Evolutionary conservation across 2,888 invertebrate genomes (phyloP), one percentile per base, ranked within the genome.

Genomic region (Epirrhoe alternata): DNA sequence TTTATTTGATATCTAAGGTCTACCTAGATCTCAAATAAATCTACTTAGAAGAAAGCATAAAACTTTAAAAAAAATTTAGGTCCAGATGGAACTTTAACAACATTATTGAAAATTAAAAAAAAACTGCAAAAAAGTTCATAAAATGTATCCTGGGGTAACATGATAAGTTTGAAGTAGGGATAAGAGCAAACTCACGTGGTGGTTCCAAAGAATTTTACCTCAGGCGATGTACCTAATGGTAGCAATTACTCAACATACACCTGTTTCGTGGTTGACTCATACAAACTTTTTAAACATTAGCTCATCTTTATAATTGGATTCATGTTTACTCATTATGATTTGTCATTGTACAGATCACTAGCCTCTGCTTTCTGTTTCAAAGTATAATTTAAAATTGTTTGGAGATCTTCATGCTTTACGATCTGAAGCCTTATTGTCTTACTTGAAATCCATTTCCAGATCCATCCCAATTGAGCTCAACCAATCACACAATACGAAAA

Each of bases 241-340:
- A 57, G 65, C 63, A 60, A 71, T 71, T 71, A 71, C 66, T 61
- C 68, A 64, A 70, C 71, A 55, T 5, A 69, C 73, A 74, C 69
- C 70, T 74, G 72, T 71, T 64, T 66, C 35, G 38, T 54, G 14
- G 30, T 50, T 73, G 73, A 71, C 59, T 73, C 73, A 73, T 61
- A 52, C 10, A n/a, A 62, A 35, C 53, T 59, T 64, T 69, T 57
- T 30, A 65, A 51, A 61, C 58, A 68, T 74, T 74, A 72, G 74
- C 61, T 72, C 75, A 73, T 72, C 65, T 62, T 67, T 70, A 54
- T 66, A 62, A 58, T 12, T 61, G 62, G 31, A 55, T n/a, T n/a
- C 30, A 31, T 47, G 47, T 16, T 47, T 7, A 47, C 16, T 47
- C 14, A 16, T 47, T 47, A 16, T n/a, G 14, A 7, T 14, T 47